Base-by-base conservation (phyloP, 2,888 invertebrate genomes). In the Campoplex capitator region DNA sequence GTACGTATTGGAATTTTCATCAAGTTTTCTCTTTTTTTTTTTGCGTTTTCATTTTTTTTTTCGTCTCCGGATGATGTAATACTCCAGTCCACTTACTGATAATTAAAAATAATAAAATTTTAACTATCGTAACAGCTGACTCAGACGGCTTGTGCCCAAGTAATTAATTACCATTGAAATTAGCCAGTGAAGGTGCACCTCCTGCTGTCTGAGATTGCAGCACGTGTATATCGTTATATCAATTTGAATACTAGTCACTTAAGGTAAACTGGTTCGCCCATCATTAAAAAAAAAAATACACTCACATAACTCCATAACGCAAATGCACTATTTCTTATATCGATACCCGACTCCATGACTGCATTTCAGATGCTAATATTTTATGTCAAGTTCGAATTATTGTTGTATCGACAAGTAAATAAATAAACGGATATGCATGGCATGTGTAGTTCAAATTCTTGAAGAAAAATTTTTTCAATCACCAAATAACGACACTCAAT, bases 231-330 rank as follows among this genome's bases (percentile, higher is more conserved):
- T 35, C 48, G 32, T 35, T 23, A 54, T 23, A 32, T 78, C 35
- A 7, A 84, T 87, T 84, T 80, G 28, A 84, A 77, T 75, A 87
- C 73, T 28, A 45, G 42, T 48, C 45, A 71, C 73, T 62, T 65
- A 76, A 83, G 75, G 79, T 56, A 35, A 87, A 87, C 81, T 54
- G 81, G 84, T 79, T 82, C 70, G 62, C 74, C 78, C 23, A 51
- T 79, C 16, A 51, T 79, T 75, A 38, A 65, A 78, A 74, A 38
- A 74, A 38, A 23, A 23, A 23, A 23, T 0, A 23, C 23, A 23
- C 23, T n/a, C 8, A 23, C 45, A 23, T 73, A 71, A 65, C 70
- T 71, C 58, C 42, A 73, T 81, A 28, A 84, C 82, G 78, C 81
- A 58, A 82, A 84, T 78, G 42, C 18, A n/a, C 32, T 28, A 54